A percentile compares a stretch with the other conserved stretches of the same genome.
These are phyloP conservation scores for Fragum sueziense DNA, from an alignment of 2,888 invertebrate genomes.

Conservation along the genomic window DNA sequence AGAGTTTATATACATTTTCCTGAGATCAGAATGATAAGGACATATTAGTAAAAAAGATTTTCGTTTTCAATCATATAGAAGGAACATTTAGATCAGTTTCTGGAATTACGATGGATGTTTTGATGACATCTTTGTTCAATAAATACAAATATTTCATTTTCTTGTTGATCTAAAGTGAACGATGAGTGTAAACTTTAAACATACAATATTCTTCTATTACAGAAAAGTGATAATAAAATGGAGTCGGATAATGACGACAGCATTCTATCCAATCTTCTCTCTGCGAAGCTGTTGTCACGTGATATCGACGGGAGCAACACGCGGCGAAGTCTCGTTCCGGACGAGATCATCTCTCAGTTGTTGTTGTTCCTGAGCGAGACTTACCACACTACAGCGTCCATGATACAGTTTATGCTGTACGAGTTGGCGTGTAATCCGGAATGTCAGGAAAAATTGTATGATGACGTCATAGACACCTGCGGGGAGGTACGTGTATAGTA, in stretches of 20 bases:
- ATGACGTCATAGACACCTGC: slow-evolving; percentile 36
- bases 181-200: no score
- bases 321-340: slow-evolving; percentile 49
- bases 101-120: no score
- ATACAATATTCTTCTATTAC: no score
- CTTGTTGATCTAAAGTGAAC: no score
- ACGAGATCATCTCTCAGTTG: slow-evolving; percentile 60
- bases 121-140: no score
- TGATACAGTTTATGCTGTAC: slow-evolving; percentile 50
- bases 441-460: slow-evolving; percentile 42
- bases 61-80: no score
- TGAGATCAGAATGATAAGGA: no score
- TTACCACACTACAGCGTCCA: slow-evolving; percentile 32
- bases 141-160: no score
- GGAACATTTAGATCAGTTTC: no score
- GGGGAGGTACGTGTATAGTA: slow-evolving; percentile 28
- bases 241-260: slow-evolving; percentile 29
- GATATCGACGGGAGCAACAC: slow-evolving; percentile 56
- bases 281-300: slow-evolving; percentile 32
- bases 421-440: slow-evolving; percentile 45
- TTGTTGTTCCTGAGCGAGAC: slow-evolving; percentile 47
- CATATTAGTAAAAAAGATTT: no score
- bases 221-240: no score
- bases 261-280: slow-evolving; percentile 50
- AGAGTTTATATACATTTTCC: no score